These are phyloP conservation scores for Caracal caracal DNA, from an alignment of 2,113 vertebrate species.

Conservation along the genomic window DNA sequence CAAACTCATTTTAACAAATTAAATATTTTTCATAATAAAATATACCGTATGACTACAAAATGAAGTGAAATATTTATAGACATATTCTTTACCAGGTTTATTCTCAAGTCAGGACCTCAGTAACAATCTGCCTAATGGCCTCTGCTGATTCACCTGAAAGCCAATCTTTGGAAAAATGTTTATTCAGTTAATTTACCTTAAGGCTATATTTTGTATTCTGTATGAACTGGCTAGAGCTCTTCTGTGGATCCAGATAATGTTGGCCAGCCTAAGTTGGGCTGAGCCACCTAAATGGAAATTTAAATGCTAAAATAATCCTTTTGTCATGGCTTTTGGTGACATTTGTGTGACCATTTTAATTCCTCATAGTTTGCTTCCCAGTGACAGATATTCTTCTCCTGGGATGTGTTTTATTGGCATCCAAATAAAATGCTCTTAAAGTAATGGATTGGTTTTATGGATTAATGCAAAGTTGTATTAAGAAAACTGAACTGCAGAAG, in stretches of 20 bases:
- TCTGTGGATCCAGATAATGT: background rate
- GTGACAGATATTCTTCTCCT: background rate
- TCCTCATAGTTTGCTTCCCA: background rate
- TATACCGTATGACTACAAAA: background rate
- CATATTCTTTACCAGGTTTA: background rate
- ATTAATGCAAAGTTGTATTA: background rate
- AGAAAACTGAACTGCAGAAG: background rate
- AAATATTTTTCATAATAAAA: background rate
- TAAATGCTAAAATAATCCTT: background rate
- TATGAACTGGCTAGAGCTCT: background rate
- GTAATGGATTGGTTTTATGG: background rate
- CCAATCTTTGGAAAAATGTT: background rate
- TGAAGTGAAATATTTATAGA: background rate
- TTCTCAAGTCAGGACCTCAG: background rate
- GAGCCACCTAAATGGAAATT: background rate
- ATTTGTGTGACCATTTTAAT: background rate
- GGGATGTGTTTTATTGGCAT: background rate
- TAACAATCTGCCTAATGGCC: background rate
- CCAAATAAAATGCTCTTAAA: slow-evolving; percentile 26
- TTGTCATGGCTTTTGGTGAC: background rate
- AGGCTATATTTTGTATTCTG: background rate
- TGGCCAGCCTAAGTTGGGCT: background rate
- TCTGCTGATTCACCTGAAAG: background rate
- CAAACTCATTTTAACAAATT: background rate
- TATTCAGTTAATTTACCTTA: background rate